phyloP scores from a whole-genome alignment of 1,140 invertebrate genomes.

The Drosophila miranda region DNA sequence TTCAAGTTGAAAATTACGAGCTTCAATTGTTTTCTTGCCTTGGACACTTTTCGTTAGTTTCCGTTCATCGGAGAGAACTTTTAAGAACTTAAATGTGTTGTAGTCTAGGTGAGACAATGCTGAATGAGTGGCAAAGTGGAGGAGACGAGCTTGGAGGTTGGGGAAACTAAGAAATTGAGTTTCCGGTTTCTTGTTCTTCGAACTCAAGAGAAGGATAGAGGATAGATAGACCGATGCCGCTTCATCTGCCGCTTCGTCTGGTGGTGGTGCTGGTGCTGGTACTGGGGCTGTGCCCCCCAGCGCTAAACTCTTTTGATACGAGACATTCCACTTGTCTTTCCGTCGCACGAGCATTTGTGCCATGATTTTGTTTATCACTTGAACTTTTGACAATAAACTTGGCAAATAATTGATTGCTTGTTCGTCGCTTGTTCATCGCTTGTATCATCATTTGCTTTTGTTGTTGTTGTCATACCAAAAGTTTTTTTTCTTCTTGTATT shows the following conservation, averaged over 20 bases:
- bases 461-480: conserved; percentile 18
- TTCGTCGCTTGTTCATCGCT: conserved; percentile 38
- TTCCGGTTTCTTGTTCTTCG: conserved; percentile 45
- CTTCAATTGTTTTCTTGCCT: conserved; percentile 78
- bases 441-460: conserved; percentile 47
- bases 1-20: conserved; percentile 75
- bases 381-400: conserved; percentile 50
- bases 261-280: too few relatives aligned
- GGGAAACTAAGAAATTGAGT: conserved; percentile 47
- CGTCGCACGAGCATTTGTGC: neutral
- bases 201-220: too few relatives aligned
- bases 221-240: too few relatives aligned
- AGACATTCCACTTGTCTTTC: conserved; percentile 12
- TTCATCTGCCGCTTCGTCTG: too few relatives aligned
- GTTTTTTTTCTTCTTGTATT: conserved; percentile 11
- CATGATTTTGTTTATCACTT: conserved; percentile 49
- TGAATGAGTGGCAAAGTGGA: neutral
- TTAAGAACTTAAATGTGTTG: conserved; percentile 80
- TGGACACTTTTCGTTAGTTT: conserved; percentile 77
- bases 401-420: conserved; percentile 66
- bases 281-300: neutral
- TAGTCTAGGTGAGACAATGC: conserved; percentile 40
- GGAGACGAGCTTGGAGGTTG: neutral
- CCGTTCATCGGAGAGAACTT: conserved; percentile 62
- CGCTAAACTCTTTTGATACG: conserved; percentile 26